These are phyloP conservation scores for Tachysurus vachellii DNA, from an alignment of 2,113 vertebrate species.

Conservation along the genomic window DNA sequence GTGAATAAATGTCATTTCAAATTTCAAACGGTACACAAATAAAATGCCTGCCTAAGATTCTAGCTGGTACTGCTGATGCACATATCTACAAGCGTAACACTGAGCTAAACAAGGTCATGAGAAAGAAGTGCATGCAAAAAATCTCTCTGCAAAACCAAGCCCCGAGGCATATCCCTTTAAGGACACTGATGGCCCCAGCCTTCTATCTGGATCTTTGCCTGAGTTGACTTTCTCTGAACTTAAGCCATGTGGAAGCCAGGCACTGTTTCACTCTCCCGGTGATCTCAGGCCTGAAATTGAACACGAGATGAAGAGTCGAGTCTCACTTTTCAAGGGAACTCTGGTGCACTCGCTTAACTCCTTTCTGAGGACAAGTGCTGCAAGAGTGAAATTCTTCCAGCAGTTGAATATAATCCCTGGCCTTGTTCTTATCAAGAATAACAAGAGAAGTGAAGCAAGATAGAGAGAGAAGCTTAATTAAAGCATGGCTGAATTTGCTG, in stretches of 20 bases:
- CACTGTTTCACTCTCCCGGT: conserved; percentile 37
- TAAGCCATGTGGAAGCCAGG: conserved; percentile 22
- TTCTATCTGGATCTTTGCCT: background rate
- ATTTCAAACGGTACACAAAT: background rate
- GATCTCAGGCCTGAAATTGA: conserved; percentile 51
- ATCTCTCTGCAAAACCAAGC: background rate
- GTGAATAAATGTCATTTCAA: background rate
- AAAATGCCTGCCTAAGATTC: background rate
- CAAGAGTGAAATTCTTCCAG: background rate
- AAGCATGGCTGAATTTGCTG: conserved; percentile 1
- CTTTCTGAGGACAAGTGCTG: conserved; percentile 7
- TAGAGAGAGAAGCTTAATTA: conserved; percentile 19
- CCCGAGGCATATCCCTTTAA: background rate
- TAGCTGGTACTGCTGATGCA: background rate
- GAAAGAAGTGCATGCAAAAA: background rate
- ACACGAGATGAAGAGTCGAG: conserved; percentile 36
- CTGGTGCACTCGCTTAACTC: conserved; percentile 17
- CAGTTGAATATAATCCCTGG: conserved; percentile 10
- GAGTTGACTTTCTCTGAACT: conserved; percentile 11
- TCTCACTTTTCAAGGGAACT: conserved; percentile 42
- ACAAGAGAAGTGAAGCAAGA: background rate
- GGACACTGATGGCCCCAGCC: background rate
- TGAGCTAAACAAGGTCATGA: background rate
- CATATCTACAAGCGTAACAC: background rate
- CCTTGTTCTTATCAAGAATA: background rate